Evolutionary conservation across 1,140 invertebrate species (phyloP), one percentile per base, ranked within the genome.

Genomic region (Galleria mellonella): DNA sequence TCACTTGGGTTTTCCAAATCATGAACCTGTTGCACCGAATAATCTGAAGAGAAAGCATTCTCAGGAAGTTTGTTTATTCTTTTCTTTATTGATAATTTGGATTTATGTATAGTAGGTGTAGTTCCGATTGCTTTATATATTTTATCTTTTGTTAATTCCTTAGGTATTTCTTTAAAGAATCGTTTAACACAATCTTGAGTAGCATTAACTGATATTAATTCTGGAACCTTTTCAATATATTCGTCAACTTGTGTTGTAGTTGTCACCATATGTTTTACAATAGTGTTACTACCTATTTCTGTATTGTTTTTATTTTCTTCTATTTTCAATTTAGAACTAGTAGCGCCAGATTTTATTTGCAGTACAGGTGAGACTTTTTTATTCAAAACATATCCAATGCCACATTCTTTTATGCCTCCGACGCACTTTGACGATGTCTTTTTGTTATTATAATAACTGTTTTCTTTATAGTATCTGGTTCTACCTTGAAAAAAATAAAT

Each of bases 1-100:
- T 17, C n/a, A 35, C 62, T 71, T 10, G 72, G 60, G 15, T 57
- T 55, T 44, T 83, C 78, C 42, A 83, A 61, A 52, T 83, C 67
- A 38, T 79, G 63, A 6, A 83, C 58, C 37, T 69, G 73, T 62
- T 82, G 69, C 4, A 75, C 55, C 11, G 75, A 51, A 4, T 75
- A 77, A 63, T 77, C 71, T 7, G 74, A 76, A 8, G 69, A 78
- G 6, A 23, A 23, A 23, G 2, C 17, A 23, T 23, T 23, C 2
- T 6, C 17, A 23, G n/a, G n/a, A n/a, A n/a, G n/a, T n/a, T n/a
- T n/a, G n/a, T n/a, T n/a, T n/a, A n/a, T n/a, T n/a, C n/a, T n/a
- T n/a, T n/a, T n/a, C n/a, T n/a, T n/a, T n/a, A n/a, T n/a, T n/a
- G n/a, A n/a, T n/a, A n/a, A n/a, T n/a, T n/a, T n/a, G n/a, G n/a